These are phyloP conservation scores for Temnothorax nylanderi DNA, from an alignment of 1,140 invertebrate genomes.

Conservation along the genomic window DNA sequence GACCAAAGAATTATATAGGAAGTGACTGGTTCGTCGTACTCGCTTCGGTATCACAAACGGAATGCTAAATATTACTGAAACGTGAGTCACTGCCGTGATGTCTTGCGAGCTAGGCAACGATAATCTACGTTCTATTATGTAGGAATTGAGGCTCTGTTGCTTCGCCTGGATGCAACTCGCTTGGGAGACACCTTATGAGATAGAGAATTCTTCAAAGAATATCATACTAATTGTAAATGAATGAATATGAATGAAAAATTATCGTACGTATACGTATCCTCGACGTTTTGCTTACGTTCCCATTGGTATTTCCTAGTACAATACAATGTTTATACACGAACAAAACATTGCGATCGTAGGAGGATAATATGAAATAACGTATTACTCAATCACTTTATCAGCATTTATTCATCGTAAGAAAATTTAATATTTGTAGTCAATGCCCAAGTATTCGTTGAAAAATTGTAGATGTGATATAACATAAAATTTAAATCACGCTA, in stretches of 20 bases:
- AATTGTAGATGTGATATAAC: not conserved
- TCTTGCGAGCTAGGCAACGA: slow-evolving; percentile 49
- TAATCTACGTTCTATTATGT: slow-evolving; percentile 67
- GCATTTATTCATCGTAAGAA: not conserved
- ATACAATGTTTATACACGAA: not conserved
- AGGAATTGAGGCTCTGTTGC: slow-evolving; percentile 19
- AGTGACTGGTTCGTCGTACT: slow-evolving; percentile 54
- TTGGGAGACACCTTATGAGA: slow-evolving; percentile 6
- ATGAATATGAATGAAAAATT: slow-evolving; percentile 47
- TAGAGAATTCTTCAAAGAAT: not conserved
- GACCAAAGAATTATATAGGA: slow-evolving; percentile 56
- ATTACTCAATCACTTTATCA: not conserved
- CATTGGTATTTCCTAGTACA: not conserved
- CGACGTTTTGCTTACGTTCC: not conserved
- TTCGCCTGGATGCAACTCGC: not conserved
- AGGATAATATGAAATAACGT: not conserved
- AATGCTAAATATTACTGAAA: slow-evolving; percentile 78
- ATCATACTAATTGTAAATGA: slow-evolving; percentile 30
- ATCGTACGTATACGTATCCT: not conserved
- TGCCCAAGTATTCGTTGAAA: not conserved
- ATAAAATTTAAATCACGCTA: not conserved
- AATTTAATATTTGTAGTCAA: not conserved
- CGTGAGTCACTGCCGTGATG: slow-evolving; percentile 70
- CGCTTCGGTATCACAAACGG: slow-evolving; percentile 69
- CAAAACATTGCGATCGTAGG: not conserved